Evolutionary conservation across 1,140 invertebrate species (phyloP).

Genomic region (Carposina sasakii): DNA sequence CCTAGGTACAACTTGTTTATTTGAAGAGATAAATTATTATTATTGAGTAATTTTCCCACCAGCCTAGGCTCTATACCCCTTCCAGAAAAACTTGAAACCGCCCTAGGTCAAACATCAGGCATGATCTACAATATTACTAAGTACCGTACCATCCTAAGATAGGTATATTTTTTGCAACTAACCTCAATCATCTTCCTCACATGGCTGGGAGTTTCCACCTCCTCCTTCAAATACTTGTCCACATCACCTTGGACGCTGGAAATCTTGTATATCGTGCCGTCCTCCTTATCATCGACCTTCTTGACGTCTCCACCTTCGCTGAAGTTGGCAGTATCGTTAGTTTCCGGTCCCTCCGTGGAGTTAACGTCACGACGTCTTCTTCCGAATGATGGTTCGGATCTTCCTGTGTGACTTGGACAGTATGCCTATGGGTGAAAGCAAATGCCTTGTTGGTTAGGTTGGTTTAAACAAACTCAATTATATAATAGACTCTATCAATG

Average conservation of each 20-base stretch:
- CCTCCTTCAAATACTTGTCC: constrained; percentile 69
- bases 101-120: too few relatives aligned
- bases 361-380: constrained; percentile 77
- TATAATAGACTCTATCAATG: too few relatives aligned
- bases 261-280: constrained; percentile 48
- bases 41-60: too few relatives aligned
- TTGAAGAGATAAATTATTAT: too few relatives aligned
- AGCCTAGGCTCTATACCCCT: too few relatives aligned
- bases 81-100: too few relatives aligned
- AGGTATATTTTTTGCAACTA: constrained; percentile 25
- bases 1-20: too few relatives aligned
- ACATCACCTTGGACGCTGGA: constrained; percentile 57
- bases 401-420: constrained; percentile 80
- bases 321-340: constrained; percentile 40
- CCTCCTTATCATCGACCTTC: constrained; percentile 34
- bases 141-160: too few relatives aligned
- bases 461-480: too few relatives aligned
- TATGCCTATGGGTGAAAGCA: constrained; percentile 77
- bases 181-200: constrained; percentile 92
- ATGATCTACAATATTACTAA: too few relatives aligned
- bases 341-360: constrained; percentile 48
- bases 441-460: too few relatives aligned
- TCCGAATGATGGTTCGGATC: constrained; percentile 87
- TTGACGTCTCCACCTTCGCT: constrained; percentile 44
- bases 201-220: constrained; percentile 78